phyloP scores from a whole-genome alignment of 2,797 vertebrate species.

The Syndactyla subalaris region DNA sequence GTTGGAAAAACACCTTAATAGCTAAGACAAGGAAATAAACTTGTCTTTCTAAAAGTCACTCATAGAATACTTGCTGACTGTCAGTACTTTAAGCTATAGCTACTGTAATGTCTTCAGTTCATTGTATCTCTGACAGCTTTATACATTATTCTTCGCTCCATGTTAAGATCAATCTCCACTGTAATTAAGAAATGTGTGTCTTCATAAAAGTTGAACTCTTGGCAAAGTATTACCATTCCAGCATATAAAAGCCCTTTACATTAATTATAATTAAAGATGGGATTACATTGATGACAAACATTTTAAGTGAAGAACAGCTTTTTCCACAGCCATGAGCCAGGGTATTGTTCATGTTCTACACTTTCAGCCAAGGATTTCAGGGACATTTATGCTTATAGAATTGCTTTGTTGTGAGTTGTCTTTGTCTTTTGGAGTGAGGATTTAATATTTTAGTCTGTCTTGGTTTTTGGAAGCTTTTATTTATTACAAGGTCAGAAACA shows the following conservation, averaged over 20 bases:
- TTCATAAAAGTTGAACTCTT: constrained; percentile 19
- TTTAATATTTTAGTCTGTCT: constrained; percentile 46
- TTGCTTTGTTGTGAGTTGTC: not conserved
- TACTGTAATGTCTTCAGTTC: not conserved
- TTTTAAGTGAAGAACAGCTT: constrained; percentile 35
- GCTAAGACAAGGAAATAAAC: not conserved
- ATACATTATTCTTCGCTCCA: not conserved
- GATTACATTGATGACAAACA: constrained; percentile 51
- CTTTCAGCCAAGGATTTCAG: constrained; percentile 59
- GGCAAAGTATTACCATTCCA: not conserved
- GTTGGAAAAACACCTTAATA: not conserved
- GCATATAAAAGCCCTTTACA: not conserved
- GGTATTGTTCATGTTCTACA: constrained; percentile 21
- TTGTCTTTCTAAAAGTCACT: not conserved
- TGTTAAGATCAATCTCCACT: constrained; percentile 24
- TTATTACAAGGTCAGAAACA: constrained; percentile 51
- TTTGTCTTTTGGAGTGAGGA: constrained; percentile 17
- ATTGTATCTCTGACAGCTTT: constrained; percentile 9
- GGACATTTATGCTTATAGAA: constrained; percentile 36
- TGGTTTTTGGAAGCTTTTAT: constrained; percentile 21
- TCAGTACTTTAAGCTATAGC: not conserved
- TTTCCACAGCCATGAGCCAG: constrained; percentile 46
- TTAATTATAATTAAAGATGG: constrained; percentile 51
- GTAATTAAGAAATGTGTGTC: not conserved
- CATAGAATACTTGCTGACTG: not conserved